phyloP scores from a whole-genome alignment of 2,888 invertebrate species.

The Polydesmus complanatus region DNA sequence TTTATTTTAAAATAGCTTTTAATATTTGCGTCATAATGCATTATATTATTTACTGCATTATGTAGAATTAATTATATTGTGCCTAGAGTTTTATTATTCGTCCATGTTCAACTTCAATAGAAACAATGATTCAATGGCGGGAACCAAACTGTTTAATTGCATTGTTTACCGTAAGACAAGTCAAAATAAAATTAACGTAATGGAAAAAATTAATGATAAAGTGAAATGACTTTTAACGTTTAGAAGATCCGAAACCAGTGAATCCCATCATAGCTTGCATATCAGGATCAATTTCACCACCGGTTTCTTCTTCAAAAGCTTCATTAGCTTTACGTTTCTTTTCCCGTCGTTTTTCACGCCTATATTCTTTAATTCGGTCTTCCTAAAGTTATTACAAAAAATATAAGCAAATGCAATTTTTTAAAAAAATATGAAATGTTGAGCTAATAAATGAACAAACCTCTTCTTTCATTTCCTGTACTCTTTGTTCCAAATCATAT shows the following conservation, averaged over 20 bases:
- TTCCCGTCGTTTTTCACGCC: conserved; percentile 75
- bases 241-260: conserved; percentile 75
- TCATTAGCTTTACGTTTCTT: conserved; percentile 71
- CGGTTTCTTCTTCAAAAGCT: conserved; percentile 40
- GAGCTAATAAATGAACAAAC: conserved; percentile 35
- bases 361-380: conserved; percentile 76
- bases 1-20: too few relatives aligned
- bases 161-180: too few relatives aligned
- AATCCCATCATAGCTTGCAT: conserved; percentile 91
- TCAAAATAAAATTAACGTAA: too few relatives aligned
- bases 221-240: too few relatives aligned
- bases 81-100: too few relatives aligned
- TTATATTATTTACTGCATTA: too few relatives aligned
- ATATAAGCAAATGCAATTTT: neutral
- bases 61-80: too few relatives aligned
- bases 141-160: too few relatives aligned
- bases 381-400: conserved; percentile 42
- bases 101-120: too few relatives aligned
- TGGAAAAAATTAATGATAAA: too few relatives aligned
- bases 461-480: conserved; percentile 88
- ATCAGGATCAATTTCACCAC: conserved; percentile 44
- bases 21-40: too few relatives aligned
- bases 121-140: too few relatives aligned
- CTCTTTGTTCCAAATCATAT: conserved; percentile 78
- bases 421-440: neutral